Base-by-base conservation (phyloP, 2,888 invertebrate species). In the Bibio marci region DNA sequence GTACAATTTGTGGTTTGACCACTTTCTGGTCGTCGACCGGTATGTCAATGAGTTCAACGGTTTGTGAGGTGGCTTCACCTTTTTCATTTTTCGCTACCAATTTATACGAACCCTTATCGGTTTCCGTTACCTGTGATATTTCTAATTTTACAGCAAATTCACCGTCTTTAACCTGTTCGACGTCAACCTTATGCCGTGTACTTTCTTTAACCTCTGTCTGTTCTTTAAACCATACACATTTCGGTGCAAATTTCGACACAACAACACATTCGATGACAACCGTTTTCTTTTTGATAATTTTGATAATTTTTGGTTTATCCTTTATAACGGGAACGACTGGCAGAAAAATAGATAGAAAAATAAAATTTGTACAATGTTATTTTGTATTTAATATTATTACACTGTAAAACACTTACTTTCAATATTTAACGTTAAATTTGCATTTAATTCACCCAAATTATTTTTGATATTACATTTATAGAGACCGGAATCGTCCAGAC, bases 401-500 rank as follows among this genome's bases (percentile, higher is more conserved):
- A 22, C 4, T 8, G 8, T 8, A 22, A 22, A 32, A 31, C 34
- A 67, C 78, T 72, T 69, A 91, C 91, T 92, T 80, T 94, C 92
- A 66, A 97, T 91, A 65, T 97, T 95, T 52, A 97, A 75, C 49
- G 94, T 92, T 48, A 95, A 72, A 66, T 95, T 95, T 44, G 94
- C 94, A 60, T 94, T 94, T 47, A 92, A 75, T 71, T 97, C 95
- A 51, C 97, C 98, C 57, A 87, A 76, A 54, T 79, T 75, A 65
- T 95, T 97, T 63, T 91, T 92, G 53, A 94, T 90, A 56, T 91
- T 92, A 63, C 97, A 95, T 64, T 95, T 94, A 69, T 97, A 98
- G 45, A 94, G 71, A 48, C 97, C 98, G 51, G 94, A 94, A 67
- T 98, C 97, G 55, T 87, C 86, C 46, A 88, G 74, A 55, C 86